A percentile compares a stretch with the other conserved stretches of the same genome.
Evolutionary conservation across 2,113 vertebrate species (phyloP).

Genomic region (Hyperopisus bebe): DNA sequence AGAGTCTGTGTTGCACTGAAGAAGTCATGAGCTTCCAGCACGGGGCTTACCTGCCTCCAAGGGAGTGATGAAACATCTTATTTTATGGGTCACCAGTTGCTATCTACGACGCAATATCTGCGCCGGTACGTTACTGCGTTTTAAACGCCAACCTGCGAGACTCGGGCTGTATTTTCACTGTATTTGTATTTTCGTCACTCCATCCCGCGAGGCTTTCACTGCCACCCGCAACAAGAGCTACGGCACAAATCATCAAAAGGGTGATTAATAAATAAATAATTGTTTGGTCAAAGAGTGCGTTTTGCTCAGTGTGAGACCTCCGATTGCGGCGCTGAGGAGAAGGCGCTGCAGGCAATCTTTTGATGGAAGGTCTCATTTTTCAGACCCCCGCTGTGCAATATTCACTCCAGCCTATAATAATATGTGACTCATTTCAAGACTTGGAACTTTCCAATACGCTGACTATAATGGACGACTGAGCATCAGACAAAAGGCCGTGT

Average conservation of each 20-base stretch:
- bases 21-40: conserved; percentile 39
- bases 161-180: conserved; percentile 39
- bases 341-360: conserved; percentile 69
- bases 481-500: conserved; percentile 66
- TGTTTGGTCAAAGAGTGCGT: conserved; percentile 64
- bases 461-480: conserved; percentile 63
- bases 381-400: conserved; percentile 65
- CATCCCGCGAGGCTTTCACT: conserved; percentile 19
- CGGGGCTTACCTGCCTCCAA: conserved; percentile 43
- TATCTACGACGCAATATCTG: conserved; percentile 43
- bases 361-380: conserved; percentile 73
- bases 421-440: conserved; percentile 68
- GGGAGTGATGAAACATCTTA: conserved; percentile 57
- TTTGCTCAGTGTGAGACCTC: conserved; percentile 67
- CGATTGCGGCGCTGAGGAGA: conserved; percentile 59
- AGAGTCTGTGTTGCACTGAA: background rate
- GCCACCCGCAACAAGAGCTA: conserved; percentile 34
- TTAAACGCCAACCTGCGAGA: conserved; percentile 41
- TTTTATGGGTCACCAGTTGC: conserved; percentile 57
- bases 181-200: conserved; percentile 35
- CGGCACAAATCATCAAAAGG: conserved; percentile 53
- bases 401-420: conserved; percentile 68
- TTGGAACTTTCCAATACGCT: conserved; percentile 67
- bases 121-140: conserved; percentile 36
- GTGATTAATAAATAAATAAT: conserved; percentile 69